Evolutionary conservation across 2,113 vertebrate species (phyloP), one percentile per base, ranked within the genome.

Genomic region (Calidris pygmaea): DNA sequence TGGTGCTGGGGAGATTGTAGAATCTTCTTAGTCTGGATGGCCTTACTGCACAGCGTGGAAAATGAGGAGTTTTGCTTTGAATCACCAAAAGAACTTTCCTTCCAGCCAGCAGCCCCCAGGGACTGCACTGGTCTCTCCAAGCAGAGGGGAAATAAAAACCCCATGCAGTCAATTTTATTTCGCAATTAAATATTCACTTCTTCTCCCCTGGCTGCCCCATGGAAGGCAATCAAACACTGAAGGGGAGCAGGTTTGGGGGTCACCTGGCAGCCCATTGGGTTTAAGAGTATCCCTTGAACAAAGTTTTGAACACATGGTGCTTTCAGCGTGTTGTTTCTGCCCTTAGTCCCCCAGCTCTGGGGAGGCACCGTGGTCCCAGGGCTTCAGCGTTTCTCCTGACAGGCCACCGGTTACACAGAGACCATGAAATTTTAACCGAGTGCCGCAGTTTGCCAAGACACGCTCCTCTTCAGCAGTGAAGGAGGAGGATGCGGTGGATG

Each of bases 251-350:
- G 32, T 55, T 65, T 74, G 10, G 29, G 17, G 35, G 37, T 27
- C 52, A 17, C 47, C 37, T 27, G 67, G 71, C 84, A 47, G 50
- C 12, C 35, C 43, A 5, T 7, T 24, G 41, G 2, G 15, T 13
- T 58, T 67, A 14, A 68, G 55, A 93, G 76, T 43, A 7, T 70
- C 63, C 20, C 55, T 52, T 1, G 6, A 18, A 4, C 20, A 15
- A 14, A 27, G 65, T 17, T 52, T 37, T 12, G 63, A 48, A 29
- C 0, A 3, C 0, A 0, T 1, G 58, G 10, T 22, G 41, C 27
- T 82, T 59, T 75, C 83, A 21, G 55, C 1, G 0, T 7, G 12
- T 43, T 3, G 1, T 58, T 47, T 41, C 20, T 3, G 4, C 26
- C 62, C 21, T 3, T 45, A 12, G 50, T 15, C 17, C 67, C 37